phyloP scores from a whole-genome alignment of 1,140 invertebrate species.

The Lanistes nyassanus region DNA sequence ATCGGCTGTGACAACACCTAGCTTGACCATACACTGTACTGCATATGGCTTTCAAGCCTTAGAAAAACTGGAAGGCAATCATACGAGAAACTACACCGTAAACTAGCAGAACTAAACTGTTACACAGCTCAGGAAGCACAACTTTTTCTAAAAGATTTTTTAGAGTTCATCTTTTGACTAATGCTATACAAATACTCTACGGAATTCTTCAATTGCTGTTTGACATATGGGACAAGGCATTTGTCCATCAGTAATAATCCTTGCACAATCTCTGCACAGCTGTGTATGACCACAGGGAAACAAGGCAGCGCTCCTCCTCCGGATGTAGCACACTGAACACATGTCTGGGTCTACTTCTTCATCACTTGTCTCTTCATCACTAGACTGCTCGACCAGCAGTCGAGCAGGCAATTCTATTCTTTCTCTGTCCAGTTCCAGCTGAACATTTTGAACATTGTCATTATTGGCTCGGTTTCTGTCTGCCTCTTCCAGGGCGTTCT shows the following conservation, averaged over 20 bases:
- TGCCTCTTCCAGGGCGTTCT: slow-evolving; percentile 24
- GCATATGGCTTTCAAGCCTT: too few species aligned
- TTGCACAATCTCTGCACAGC: slow-evolving; percentile 23
- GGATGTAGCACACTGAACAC: slow-evolving; percentile 23
- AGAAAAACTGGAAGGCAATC: too few species aligned
- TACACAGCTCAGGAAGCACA: too few species aligned
- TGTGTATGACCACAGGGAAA: slow-evolving; percentile 32
- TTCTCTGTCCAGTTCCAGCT: slow-evolving; percentile 10
- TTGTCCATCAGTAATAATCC: slow-evolving; percentile 18
- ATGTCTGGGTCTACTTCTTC: slow-evolving; percentile 15
- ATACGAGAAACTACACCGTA: too few species aligned
- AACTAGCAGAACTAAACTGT: too few species aligned
- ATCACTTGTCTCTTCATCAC: slow-evolving; percentile 2
- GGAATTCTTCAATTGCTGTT: slow-evolving; percentile 24
- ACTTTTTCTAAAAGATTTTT: too few species aligned
- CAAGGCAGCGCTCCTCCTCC: slow-evolving; percentile 19
- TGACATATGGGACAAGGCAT: slow-evolving; percentile 30
- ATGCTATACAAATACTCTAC: slow-evolving; percentile 18
- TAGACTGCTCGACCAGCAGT: background rate
- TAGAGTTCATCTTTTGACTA: too few species aligned
- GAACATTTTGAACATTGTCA: slow-evolving; percentile 23
- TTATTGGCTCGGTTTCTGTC: slow-evolving; percentile 20
- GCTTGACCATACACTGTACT: too few species aligned
- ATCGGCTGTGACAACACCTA: too few species aligned
- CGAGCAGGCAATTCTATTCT: background rate